Evolutionary conservation across 2,797 vertebrate species (phyloP), one percentile per base, ranked within the genome.

Genomic region (Acipenser transmontanus): DNA sequence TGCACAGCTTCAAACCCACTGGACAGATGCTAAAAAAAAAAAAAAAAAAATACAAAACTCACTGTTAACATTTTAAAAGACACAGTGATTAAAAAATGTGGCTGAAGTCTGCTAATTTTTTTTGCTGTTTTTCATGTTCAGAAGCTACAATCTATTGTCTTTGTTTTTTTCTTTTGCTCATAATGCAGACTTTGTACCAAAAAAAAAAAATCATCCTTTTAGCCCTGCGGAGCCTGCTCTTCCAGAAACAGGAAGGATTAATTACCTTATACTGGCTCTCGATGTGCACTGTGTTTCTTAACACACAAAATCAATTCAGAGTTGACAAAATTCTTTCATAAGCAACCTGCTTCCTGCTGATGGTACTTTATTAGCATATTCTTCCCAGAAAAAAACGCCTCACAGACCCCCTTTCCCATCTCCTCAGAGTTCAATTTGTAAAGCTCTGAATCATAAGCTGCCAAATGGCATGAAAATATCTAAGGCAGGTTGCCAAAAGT

Each of bases 271-370:
- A 76, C 82, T 48, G 1, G 80, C 76, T 87, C 81, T 79, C 85
- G 87, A 85, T 82, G 84, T 78, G 84, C 82, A 87, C 83, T 69
- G 62, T 84, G 88, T 82, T 88, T 85, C 83, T 89, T 88, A 89
- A 87, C 85, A 87, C 83, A 88, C 85, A 85, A 89, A 91, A 91
- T 91, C 90, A 92, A 92, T 92, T 89, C 88, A 89, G 88, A 91
- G 88, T 91, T 91, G 89, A 91, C 88, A 91, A 92, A 91, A 91
- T 87, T 89, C 89, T 90, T 89, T 91, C 85, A 11, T 12, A 65
- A 11, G 12, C 64, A 65, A 54, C 7, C 34, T 51, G 54, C 52
- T 65, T 57, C 64, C 64, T 65, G 64, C 63, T 49, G 2, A 47
- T 88, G 88, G 83, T 0, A 73, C 83, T 85, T 88, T 89, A 91